phyloP scores from a whole-genome alignment of 2,888 invertebrate genomes.

The Tortricodes alternella region DNA sequence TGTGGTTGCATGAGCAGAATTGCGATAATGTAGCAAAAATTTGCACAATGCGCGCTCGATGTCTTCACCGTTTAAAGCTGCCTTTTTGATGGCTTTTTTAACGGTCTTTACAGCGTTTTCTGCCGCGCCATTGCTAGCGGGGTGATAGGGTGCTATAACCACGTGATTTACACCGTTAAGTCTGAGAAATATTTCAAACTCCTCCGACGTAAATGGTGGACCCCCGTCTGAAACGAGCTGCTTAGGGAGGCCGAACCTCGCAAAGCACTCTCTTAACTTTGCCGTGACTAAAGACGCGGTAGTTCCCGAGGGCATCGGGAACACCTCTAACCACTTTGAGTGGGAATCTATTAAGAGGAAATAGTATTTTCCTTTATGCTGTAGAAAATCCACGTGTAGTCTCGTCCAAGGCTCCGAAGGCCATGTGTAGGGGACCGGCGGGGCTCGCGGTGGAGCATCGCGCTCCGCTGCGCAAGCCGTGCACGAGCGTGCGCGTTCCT shows the following conservation, averaged over 20 bases:
- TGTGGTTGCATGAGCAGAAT: not conserved
- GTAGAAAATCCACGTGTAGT: constrained; percentile 15
- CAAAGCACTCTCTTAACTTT: constrained; percentile 1
- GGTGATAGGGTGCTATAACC: not conserved
- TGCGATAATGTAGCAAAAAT: constrained; percentile 6
- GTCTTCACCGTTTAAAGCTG: not conserved
- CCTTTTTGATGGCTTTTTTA: constrained; percentile 6
- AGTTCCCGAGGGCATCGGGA: not conserved
- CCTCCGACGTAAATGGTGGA: constrained; percentile 1
- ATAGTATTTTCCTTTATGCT: not conserved
- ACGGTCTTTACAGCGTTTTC: constrained; percentile 4
- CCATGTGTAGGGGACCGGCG: not conserved
- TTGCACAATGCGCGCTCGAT: not conserved
- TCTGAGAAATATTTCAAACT: not conserved
- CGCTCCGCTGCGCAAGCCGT: not conserved
- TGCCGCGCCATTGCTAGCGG: constrained; percentile 1
- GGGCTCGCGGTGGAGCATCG: not conserved
- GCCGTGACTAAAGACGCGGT: not conserved
- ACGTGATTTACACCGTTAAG: not conserved
- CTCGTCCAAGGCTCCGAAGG: constrained; percentile 3
- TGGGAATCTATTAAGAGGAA: constrained; percentile 2
- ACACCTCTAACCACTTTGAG: constrained; percentile 9
- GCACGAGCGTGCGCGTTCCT: not conserved
- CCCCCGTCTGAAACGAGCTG: constrained; percentile 2
- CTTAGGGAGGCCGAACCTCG: not conserved